A percentile compares a stretch with the other conserved stretches of the same genome.
These are phyloP conservation scores for Pomatostomus ruficeps DNA, from an alignment of 2,113 vertebrate species.

Conservation along the genomic window DNA sequence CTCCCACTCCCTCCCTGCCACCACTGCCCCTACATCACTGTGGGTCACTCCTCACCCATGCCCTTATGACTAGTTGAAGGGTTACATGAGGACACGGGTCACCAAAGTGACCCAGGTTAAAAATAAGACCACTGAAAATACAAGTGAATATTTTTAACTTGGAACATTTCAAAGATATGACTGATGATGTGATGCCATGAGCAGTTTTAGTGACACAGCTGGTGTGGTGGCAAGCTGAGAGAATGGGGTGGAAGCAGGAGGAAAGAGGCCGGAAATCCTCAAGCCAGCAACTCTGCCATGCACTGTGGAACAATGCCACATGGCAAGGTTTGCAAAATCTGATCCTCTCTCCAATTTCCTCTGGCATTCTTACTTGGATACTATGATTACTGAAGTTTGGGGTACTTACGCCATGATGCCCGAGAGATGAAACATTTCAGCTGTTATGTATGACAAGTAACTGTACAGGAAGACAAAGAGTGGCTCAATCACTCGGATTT, in stretches of 20 bases:
- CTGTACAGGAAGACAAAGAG: conserved; percentile 98
- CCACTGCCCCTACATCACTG: not conserved
- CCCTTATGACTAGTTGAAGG: not conserved
- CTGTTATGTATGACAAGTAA: conserved; percentile 93
- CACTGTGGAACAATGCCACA: not conserved
- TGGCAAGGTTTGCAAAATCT: conserved; percentile 3
- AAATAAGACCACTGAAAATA: conserved; percentile 35
- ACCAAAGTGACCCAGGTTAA: not conserved
- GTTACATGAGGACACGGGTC: conserved; percentile 32
- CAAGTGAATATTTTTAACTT: conserved; percentile 45
- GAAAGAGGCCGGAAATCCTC: conserved; percentile 49
- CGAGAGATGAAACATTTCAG: conserved; percentile 92
- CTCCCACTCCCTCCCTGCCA: not conserved
- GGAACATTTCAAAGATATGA: conserved; percentile 24
- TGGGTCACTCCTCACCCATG: not conserved
- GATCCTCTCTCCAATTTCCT: not conserved
- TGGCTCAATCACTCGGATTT: conserved; percentile 91
- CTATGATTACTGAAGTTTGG: conserved; percentile 16
- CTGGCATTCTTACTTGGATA: not conserved
- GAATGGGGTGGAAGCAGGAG: not conserved
- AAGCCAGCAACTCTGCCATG: not conserved
- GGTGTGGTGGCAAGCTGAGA: conserved; percentile 25
- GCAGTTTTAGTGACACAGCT: conserved; percentile 58
- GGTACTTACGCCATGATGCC: conserved; percentile 98
- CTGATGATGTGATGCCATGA: conserved; percentile 21